A percentile compares a stretch with the other conserved stretches of the same genome.
Evolutionary conservation across 2,113 vertebrate species (phyloP).

Genomic region (Cololabis saira): DNA sequence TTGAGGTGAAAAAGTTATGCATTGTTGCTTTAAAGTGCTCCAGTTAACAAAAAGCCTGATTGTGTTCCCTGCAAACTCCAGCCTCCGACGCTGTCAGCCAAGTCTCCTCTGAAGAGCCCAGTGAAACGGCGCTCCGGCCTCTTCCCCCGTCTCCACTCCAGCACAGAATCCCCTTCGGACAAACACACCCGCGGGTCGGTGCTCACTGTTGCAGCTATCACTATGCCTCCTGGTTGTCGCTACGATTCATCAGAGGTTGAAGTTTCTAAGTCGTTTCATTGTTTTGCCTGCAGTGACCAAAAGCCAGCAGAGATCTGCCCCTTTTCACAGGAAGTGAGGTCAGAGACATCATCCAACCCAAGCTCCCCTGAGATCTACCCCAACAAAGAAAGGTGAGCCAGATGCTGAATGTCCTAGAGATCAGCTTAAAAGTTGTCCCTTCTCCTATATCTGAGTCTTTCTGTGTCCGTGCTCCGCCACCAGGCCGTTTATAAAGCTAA

Average conservation of each 20-base stretch:
- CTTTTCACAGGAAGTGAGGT: constrained; percentile 90
- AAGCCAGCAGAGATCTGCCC: constrained; percentile 86
- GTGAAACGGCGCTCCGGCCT: constrained; percentile 94
- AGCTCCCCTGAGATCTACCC: constrained; percentile 97
- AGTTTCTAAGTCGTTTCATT: neutral
- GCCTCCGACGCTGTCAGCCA: constrained; percentile 85
- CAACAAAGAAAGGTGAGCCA: constrained; percentile 92
- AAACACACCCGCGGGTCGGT: constrained; percentile 85
- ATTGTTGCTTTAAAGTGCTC: neutral
- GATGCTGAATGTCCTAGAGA: neutral
- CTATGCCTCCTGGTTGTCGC: neutral
- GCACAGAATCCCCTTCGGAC: constrained; percentile 86
- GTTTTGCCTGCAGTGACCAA: constrained; percentile 80
- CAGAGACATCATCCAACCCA: constrained; percentile 94
- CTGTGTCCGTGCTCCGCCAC: neutral
- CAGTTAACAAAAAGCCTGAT: neutral
- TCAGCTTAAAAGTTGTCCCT: too few species aligned
- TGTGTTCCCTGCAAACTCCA: constrained; percentile 61
- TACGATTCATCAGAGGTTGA: neutral
- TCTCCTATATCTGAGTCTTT: too few species aligned
- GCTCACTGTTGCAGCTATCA: neutral
- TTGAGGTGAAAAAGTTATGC: too few species aligned
- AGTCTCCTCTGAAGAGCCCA: constrained; percentile 93
- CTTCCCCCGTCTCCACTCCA: constrained; percentile 93
- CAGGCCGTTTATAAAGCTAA: constrained; percentile 90